Conservation (phyloP, 1,140 invertebrate species). For the Cotesia glomerata region DNA sequence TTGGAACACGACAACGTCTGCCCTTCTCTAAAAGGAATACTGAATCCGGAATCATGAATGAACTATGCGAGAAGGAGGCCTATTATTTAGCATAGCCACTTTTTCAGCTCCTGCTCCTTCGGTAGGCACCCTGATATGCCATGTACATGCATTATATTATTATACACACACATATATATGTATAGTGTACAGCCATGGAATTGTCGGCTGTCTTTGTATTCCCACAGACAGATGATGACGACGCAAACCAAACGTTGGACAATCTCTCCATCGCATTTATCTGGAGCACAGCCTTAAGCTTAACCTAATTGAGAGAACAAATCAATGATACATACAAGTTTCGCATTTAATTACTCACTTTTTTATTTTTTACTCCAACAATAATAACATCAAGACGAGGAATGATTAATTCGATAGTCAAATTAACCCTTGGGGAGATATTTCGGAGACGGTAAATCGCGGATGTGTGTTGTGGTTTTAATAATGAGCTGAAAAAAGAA, state of each 20-base stretch:
- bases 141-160: neutral
- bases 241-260: slow-evolving; percentile 45
- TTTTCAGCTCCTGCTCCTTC: slow-evolving; percentile 43
- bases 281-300: slow-evolving; percentile 43
- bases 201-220: slow-evolving; percentile 58
- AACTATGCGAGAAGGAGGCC: slow-evolving; percentile 48
- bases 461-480: slow-evolving; percentile 48
- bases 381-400: too few relatives aligned
- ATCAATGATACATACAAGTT: neutral
- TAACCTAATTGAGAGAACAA: slow-evolving; percentile 49
- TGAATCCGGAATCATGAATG: slow-evolving; percentile 54
- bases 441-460: slow-evolving; percentile 30
- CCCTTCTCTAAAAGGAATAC: slow-evolving; percentile 38
- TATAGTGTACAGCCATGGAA: neutral
- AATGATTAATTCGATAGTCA: neutral
- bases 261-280: slow-evolving; percentile 35
- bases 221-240: slow-evolving; percentile 56
- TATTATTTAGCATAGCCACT: slow-evolving; percentile 63
- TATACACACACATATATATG: slow-evolving; percentile 9
- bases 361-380: neutral
- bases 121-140: neutral
- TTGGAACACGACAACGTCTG: slow-evolving; percentile 27
- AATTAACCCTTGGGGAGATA: neutral
- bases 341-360: neutral
- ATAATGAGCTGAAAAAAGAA: slow-evolving; percentile 12